phyloP scores from a whole-genome alignment of 2,797 vertebrate genomes.

The Cossypha niveicapilla region DNA sequence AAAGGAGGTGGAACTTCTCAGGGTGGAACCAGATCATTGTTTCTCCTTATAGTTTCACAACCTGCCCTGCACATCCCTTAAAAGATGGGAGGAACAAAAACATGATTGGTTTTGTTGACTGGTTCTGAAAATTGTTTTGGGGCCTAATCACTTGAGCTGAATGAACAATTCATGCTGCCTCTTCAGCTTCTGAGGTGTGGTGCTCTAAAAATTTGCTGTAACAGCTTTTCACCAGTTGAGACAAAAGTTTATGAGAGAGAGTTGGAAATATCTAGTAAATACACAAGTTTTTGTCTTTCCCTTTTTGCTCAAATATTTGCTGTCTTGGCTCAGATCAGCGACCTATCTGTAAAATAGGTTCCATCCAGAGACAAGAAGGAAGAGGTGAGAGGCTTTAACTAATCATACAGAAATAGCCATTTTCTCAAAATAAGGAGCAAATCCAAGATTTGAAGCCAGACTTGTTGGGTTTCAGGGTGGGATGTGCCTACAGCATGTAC shows the following conservation, averaged over 20 bases:
- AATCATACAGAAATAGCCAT: conserved; percentile 9
- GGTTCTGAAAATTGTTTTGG: not conserved
- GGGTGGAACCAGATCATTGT: not conserved
- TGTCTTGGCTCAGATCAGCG: not conserved
- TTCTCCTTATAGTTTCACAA: not conserved
- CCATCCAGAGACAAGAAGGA: not conserved
- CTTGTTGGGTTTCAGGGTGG: not conserved
- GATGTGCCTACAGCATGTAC: conserved; percentile 20
- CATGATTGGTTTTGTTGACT: rapidly evolving
- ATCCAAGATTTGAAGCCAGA: not conserved
- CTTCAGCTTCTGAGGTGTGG: not conserved
- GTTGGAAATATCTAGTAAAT: not conserved
- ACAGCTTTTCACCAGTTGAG: not conserved
- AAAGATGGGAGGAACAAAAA: not conserved
- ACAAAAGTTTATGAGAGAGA: not conserved
- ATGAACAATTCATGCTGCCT: not conserved
- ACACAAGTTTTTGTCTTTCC: not conserved
- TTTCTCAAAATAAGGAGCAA: conserved; percentile 30
- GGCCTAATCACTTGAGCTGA: not conserved
- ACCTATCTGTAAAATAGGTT: conserved; percentile 34
- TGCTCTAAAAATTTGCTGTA: not conserved
- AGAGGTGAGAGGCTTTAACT: not conserved
- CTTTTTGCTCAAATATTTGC: not conserved
- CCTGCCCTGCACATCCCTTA: not conserved
- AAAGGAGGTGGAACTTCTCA: not conserved